These are phyloP conservation scores for Pseudobourletiella spinata DNA, from an alignment of 1,140 invertebrate genomes.

Conservation along the genomic window DNA sequence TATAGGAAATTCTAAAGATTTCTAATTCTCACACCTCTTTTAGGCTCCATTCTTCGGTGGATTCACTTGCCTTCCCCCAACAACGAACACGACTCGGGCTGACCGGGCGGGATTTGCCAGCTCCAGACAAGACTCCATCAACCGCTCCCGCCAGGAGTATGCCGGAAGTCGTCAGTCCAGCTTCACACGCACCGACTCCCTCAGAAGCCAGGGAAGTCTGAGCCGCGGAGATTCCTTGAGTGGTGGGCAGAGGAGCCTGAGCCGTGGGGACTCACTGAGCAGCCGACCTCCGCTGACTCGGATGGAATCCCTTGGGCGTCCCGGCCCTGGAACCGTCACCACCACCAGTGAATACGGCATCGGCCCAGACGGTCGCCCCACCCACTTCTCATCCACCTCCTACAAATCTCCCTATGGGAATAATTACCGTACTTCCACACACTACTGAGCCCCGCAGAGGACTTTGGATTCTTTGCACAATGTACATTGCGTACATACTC, in stretches of 20 bases:
- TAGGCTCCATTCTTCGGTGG: slow-evolving; percentile 5
- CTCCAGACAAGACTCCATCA: background rate
- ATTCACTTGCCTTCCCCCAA: slow-evolving; percentile 1
- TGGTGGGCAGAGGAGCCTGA: background rate
- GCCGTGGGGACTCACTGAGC: background rate
- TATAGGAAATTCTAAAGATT: no score
- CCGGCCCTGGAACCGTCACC: background rate
- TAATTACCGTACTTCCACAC: slow-evolving; percentile 25
- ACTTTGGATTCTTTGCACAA: no score
- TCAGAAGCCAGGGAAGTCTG: background rate
- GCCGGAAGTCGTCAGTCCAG: slow-evolving; percentile 2
- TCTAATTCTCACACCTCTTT: no score
- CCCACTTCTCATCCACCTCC: slow-evolving; percentile 25
- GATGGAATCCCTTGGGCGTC: background rate
- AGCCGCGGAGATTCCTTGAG: background rate
- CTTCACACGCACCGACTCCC: slow-evolving; percentile 1
- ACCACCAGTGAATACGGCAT: slow-evolving; percentile 3
- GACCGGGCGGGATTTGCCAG: background rate
- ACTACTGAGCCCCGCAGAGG: slow-evolving; percentile 20
- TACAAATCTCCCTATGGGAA: slow-evolving; percentile 35
- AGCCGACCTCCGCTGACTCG: background rate
- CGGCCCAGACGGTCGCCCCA: slow-evolving; percentile 15
- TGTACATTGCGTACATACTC: no score
- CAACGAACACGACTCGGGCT: background rate
- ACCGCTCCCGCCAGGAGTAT: background rate